Percentiles rank a stretch among this genome's conserved stretches.
Conservation (phyloP, 2,797 vertebrate genomes). For the Falco concolor region DNA sequence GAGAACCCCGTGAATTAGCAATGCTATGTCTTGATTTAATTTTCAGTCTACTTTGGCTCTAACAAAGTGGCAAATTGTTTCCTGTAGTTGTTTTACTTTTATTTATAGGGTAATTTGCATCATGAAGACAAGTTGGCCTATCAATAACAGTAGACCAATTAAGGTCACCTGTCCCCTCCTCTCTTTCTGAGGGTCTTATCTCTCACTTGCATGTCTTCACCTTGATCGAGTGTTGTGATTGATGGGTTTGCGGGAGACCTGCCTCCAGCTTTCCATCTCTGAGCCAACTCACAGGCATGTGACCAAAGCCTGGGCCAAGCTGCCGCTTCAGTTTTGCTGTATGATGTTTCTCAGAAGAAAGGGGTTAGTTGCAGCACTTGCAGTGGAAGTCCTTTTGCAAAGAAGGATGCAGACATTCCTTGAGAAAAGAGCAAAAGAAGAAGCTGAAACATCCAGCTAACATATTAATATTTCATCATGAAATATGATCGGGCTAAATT, state of each 20-base stretch:
- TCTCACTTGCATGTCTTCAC: conserved; percentile 13
- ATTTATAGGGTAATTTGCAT: conserved; percentile 66
- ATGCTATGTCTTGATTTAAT: conserved; percentile 28
- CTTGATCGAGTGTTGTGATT: not conserved
- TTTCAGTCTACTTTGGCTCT: conserved; percentile 39
- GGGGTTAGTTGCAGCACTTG: not conserved
- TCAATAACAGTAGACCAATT: conserved; percentile 50
- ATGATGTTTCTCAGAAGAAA: not conserved
- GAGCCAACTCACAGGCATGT: fast-evolving
- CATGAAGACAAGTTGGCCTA: conserved; percentile 44
- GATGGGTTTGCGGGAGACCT: not conserved
- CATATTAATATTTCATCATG: not conserved
- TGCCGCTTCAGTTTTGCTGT: not conserved
- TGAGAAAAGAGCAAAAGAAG: not conserved
- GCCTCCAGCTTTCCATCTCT: not conserved
- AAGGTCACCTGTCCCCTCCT: conserved; percentile 62
- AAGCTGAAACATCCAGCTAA: not conserved
- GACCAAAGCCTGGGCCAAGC: not conserved
- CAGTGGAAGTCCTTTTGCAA: not conserved
- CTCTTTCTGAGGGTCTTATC: conserved; percentile 12
- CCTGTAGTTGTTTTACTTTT: conserved; percentile 61
- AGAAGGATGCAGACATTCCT: not conserved
- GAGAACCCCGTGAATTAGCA: not conserved
- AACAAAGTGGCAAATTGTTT: conserved; percentile 55
- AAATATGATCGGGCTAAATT: not conserved